A percentile compares a stretch with the other conserved stretches of the same genome.
Evolutionary conservation across 2,888 invertebrate species (phyloP).

Genomic region (Diaphora mendica): DNA sequence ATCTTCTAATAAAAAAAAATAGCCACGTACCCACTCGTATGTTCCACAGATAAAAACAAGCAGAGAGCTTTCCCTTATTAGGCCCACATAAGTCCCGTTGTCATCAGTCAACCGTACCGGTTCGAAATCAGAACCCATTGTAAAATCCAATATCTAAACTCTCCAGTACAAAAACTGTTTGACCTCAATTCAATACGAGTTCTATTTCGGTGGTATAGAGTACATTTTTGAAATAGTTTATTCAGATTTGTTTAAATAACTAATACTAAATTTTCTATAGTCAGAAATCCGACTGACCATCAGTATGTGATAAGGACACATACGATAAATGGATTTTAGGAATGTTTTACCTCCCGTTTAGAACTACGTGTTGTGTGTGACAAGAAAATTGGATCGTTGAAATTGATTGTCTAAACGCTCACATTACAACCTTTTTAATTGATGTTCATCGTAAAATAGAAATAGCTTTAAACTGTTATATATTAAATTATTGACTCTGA

Average conservation of each 20-base stretch:
- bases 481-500: too few relatives aligned
- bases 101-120: conserved; percentile 42
- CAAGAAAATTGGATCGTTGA: conserved; percentile 14
- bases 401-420: neutral
- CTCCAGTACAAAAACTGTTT: conserved; percentile 22
- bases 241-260: conserved; percentile 13
- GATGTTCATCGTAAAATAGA: neutral
- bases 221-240: conserved; percentile 7
- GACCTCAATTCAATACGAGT: conserved; percentile 14
- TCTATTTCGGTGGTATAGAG: neutral
- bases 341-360: neutral
- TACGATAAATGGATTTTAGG: conserved; percentile 6
- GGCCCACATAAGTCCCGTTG: conserved; percentile 36
- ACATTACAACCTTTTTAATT: neutral
- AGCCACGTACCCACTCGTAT: conserved; percentile 10
- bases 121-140: conserved; percentile 30
- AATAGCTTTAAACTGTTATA: too few relatives aligned
- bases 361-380: neutral
- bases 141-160: conserved; percentile 33
- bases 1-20: neutral
- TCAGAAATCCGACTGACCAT: conserved; percentile 18
- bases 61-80: conserved; percentile 40
- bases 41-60: conserved; percentile 25
- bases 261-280: conserved; percentile 16
- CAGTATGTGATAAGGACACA: conserved; percentile 5